These are phyloP conservation scores for Dolichopus griseipennis DNA, from an alignment of 2,888 invertebrate species.

Conservation along the genomic window DNA sequence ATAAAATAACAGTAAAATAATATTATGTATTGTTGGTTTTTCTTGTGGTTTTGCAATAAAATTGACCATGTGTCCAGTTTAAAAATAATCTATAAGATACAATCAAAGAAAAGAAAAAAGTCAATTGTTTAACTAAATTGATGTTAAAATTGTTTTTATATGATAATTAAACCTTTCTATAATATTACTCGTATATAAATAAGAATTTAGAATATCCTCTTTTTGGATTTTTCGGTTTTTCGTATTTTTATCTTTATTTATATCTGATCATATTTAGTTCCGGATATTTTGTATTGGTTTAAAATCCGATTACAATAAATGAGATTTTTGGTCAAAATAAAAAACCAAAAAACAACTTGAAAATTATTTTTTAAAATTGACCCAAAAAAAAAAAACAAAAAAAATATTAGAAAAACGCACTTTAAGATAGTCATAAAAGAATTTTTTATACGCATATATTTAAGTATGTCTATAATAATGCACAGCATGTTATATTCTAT, in stretches of 20 bases:
- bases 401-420: no score
- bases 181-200: neutral
- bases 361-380: no score
- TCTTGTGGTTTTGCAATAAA: no score
- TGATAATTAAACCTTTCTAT: neutral
- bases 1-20: conserved; percentile 1
- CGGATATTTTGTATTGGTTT: neutral
- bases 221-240: neutral
- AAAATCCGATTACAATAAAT: neutral
- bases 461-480: no score
- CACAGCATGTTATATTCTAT: no score
- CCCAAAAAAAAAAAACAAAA: no score
- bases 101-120: neutral
- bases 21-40: neutral
- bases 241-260: neutral
- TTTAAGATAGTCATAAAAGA: no score
- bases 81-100: neutral
- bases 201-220: neutral
- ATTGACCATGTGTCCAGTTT: no score
- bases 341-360: no score
- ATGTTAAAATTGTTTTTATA: conserved; percentile 1
- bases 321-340: neutral
- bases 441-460: no score
- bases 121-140: neutral
- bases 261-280: neutral